Evolutionary conservation across 2,888 invertebrate species (phyloP).

Genomic region (Nomada fucata): DNA sequence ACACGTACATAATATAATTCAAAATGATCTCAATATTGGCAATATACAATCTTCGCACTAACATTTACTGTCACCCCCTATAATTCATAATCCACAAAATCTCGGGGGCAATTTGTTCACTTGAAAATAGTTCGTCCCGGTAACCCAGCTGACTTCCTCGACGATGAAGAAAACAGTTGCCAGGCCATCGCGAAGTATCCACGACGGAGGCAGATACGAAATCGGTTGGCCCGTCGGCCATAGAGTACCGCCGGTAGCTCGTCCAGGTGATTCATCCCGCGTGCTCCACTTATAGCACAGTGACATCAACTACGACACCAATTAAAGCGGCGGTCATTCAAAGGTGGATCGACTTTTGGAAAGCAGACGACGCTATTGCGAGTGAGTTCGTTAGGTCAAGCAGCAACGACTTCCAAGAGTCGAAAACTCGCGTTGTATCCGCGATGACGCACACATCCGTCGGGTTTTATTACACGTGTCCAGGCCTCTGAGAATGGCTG

Average conservation of each 20-base stretch:
- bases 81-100: no score
- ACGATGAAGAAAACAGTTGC: no score
- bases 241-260: background rate
- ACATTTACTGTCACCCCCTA: no score
- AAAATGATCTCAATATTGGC: no score
- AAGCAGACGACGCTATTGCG: constrained; percentile 55
- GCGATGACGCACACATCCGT: constrained; percentile 71
- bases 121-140: background rate
- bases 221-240: constrained; percentile 10
- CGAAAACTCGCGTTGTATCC: constrained; percentile 52
- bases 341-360: constrained; percentile 74
- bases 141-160: no score
- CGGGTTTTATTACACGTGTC: constrained; percentile 78
- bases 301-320: constrained; percentile 53
- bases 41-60: no score
- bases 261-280: background rate
- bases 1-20: no score
- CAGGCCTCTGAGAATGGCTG: constrained; percentile 68
- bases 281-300: constrained; percentile 6
- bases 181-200: no score
- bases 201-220: background rate
- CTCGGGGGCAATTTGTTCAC: background rate
- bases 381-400: constrained; percentile 71
- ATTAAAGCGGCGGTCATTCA: constrained; percentile 60
- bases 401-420: constrained; percentile 66